Evolutionary conservation across 2,888 invertebrate species (phyloP).

Genomic region (Tholera decimalis): DNA sequence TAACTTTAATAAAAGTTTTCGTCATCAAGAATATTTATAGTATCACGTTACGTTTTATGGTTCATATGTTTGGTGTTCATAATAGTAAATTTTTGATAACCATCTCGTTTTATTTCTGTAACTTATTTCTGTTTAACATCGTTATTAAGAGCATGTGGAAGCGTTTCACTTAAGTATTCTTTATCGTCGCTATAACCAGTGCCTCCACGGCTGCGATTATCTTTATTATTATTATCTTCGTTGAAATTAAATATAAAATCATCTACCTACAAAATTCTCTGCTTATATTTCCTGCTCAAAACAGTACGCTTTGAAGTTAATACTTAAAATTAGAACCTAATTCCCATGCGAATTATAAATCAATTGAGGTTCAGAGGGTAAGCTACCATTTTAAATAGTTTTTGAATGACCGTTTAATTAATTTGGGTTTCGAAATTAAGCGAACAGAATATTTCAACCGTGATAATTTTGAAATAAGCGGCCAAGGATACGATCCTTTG

Average conservation of each 20-base stretch:
- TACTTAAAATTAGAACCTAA: slow-evolving; percentile 10
- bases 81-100: slow-evolving; percentile 60
- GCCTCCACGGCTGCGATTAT: slow-evolving; percentile 27
- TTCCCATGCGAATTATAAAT: slow-evolving; percentile 21
- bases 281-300: slow-evolving; percentile 6
- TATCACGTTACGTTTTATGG: slow-evolving; percentile 64
- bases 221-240: slow-evolving; percentile 41
- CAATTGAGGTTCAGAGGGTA: slow-evolving; percentile 18
- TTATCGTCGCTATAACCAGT: slow-evolving; percentile 42
- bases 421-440: not conserved
- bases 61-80: slow-evolving; percentile 55
- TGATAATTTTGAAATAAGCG: not conserved
- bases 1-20: slow-evolving; percentile 29
- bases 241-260: slow-evolving; percentile 32
- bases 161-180: slow-evolving; percentile 54
- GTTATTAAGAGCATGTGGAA: slow-evolving; percentile 49
- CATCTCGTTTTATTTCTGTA: slow-evolving; percentile 55
- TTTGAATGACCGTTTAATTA: not conserved
- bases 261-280: slow-evolving; percentile 18
- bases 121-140: slow-evolving; percentile 42
- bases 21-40: slow-evolving; percentile 55
- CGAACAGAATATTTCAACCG: not conserved
- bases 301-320: slow-evolving; percentile 9
- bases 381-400: slow-evolving; percentile 4
- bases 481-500: not conserved